Conservation (phyloP, 53 echinoderm and acorn worm genomes). For the Astropecten irregularis region DNA sequence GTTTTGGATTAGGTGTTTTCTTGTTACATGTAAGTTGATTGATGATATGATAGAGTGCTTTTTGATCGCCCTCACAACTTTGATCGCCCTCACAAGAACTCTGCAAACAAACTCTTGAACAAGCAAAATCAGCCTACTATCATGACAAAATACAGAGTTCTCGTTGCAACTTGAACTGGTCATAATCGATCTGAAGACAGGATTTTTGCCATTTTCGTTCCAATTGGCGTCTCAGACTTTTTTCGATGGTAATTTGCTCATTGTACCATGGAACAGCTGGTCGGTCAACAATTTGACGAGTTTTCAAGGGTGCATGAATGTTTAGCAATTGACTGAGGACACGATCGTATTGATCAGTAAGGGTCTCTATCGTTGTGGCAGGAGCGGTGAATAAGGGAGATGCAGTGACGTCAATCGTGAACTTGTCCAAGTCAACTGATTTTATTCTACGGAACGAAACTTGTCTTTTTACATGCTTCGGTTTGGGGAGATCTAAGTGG, state of each 20-base stretch:
- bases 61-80: conserved; percentile 24
- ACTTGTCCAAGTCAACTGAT: not conserved
- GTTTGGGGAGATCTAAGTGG: not conserved
- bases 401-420: not conserved
- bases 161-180: conserved; percentile 28
- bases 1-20: not conserved
- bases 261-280: conserved; percentile 22
- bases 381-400: not conserved
- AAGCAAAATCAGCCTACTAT: too few species aligned
- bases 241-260: conserved; percentile 34
- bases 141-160: not conserved
- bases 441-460: not conserved
- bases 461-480: not conserved
- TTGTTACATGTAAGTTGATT: conserved; percentile 26
- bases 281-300: conserved; percentile 8
- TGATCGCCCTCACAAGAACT: too few species aligned
- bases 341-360: not conserved
- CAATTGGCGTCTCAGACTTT: conserved; percentile 10
- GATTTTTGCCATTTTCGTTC: conserved; percentile 46
- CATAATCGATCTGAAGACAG: not conserved
- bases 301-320: not conserved
- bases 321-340: not conserved
- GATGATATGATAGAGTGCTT: conserved; percentile 18
- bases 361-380: not conserved
- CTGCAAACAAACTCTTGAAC: too few species aligned